Conservation (phyloP, 2,113 vertebrate species). For the Lucifuga dentata region DNA sequence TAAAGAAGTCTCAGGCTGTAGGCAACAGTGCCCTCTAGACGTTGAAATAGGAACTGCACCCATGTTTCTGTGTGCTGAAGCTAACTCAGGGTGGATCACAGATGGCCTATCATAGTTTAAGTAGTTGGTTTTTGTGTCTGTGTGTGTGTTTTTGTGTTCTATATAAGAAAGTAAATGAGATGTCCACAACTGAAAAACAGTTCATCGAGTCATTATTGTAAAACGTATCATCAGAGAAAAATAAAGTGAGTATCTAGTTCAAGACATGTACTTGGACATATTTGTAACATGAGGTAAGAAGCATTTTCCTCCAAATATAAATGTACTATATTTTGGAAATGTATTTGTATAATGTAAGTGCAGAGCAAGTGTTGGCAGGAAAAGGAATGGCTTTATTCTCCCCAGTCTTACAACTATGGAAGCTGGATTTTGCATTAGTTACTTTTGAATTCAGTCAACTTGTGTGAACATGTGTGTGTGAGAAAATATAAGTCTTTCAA, state of each 20-base stretch:
- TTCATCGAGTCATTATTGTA: constrained; percentile 42
- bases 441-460: too few species aligned
- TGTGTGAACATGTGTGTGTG: too few species aligned
- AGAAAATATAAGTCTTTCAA: too few species aligned
- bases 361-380: constrained; percentile 8
- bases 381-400: too few species aligned
- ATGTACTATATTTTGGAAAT: constrained; percentile 3
- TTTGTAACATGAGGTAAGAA: constrained; percentile 25
- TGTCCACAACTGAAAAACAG: constrained; percentile 7
- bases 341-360: background rate
- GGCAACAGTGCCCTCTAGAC: constrained; percentile 76
- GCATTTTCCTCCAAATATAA: constrained; percentile 11
- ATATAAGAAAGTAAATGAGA: background rate
- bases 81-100: background rate
- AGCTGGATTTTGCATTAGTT: too few species aligned
- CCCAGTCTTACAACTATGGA: background rate
- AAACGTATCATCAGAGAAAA: constrained; percentile 13
- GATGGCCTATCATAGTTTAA: constrained; percentile 18
- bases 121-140: background rate
- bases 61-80: constrained; percentile 10
- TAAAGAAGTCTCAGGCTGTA: constrained; percentile 38
- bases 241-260: constrained; percentile 30
- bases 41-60: constrained; percentile 13
- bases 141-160: background rate
- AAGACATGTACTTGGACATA: constrained; percentile 22